Evolutionary conservation across 2,888 invertebrate genomes (phyloP), one percentile per base, ranked within the genome.

Genomic region (Ichneumoninae sp.): DNA sequence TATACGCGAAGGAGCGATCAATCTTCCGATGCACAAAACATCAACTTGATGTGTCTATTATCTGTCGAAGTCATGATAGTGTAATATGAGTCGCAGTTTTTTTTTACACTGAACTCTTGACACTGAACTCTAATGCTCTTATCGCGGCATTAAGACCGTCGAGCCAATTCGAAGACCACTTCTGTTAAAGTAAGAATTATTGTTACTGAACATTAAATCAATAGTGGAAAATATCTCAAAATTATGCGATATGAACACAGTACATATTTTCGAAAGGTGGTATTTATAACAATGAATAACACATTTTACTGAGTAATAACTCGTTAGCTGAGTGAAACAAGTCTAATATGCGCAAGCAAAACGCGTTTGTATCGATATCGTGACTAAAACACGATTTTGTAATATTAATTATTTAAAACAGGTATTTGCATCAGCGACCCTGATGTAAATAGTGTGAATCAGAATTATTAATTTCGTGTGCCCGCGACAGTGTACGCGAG

Each of bases 21-120:
- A 85, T 85, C 74, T 81, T 77, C 50, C 40, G 60, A n/a, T 75
- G 74, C 52, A 52, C 75, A 47, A 69, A 76, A 33, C 44, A 33
- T 54, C 13, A 36, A 33, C 60, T 79, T 50, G 40, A 80, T 73
- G 71, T 66, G 60, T 79, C 66, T 76, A 68, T 85, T 82, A 82
- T 85, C 80, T 68, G 57, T 70, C 73, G 22, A 7, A n/a, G 26
- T 47, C 69, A 26, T 63, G 47, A 63, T 65, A 19, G n/a, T 16
- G 13, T 52, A 19, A 30, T 26, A 52, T 52, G 70, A 22, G 69
- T 78, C 69, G 60, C 40, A 16, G 16, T 36, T 33, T 52, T 4
- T 50, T 40, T 54, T 50, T 5, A 22, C 57, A 13, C 30, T 19
- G 13, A 63, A 6, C 10, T 26, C 10, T 54, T 8, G 0, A n/a